A percentile compares a stretch with the other conserved stretches of the same genome.
Conservation (phyloP, 2,797 vertebrate genomes). For the Onychomys arenicola region DNA sequence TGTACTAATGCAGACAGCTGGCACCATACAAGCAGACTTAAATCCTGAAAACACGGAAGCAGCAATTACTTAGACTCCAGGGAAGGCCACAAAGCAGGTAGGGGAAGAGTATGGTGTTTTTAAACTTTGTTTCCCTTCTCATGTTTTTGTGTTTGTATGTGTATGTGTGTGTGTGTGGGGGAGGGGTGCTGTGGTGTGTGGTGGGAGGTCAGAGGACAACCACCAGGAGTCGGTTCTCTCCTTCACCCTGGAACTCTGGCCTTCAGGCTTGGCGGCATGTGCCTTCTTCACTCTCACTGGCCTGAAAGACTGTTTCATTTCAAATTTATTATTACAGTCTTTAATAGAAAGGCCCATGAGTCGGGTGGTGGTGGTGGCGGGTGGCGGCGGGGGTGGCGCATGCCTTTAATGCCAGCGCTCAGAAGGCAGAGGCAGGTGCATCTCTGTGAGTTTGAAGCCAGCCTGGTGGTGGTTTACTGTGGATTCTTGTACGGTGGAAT, state of each 20-base stretch:
- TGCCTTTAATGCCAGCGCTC: not conserved
- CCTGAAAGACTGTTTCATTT: conserved; percentile 49
- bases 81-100: not conserved
- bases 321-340: conserved; percentile 29
- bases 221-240: not conserved
- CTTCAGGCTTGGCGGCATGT: not conserved
- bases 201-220: not conserved
- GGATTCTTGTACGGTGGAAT: not conserved
- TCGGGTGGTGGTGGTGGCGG: not conserved
- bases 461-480: not conserved
- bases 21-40: not conserved
- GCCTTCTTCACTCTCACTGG: not conserved
- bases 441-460: not conserved
- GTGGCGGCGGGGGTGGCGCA: accelerated
- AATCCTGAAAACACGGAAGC: not conserved
- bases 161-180: not conserved
- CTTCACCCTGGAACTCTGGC: not conserved
- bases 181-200: too few species aligned
- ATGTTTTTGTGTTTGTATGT: not conserved
- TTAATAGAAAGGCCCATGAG: not conserved
- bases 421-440: not conserved
- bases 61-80: not conserved
- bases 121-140: not conserved
- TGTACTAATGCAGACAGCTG: not conserved
- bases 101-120: not conserved